These are phyloP conservation scores for Barypeithes pellucidus DNA, from an alignment of 2,888 invertebrate genomes.

Conservation along the genomic window DNA sequence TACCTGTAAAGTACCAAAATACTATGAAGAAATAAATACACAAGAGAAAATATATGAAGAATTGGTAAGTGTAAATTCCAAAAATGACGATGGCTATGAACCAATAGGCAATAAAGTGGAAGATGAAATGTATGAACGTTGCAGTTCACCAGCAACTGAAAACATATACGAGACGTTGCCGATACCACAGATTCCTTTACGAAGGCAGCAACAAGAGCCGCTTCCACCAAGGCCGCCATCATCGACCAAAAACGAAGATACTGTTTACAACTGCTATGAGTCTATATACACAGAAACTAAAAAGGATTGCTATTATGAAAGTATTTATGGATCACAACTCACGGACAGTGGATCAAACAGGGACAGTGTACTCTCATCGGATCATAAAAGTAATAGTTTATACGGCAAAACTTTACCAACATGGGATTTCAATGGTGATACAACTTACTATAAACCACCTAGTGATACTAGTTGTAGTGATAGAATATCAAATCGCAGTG, in stretches of 20 bases:
- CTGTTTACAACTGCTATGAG: conserved; percentile 76
- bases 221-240: conserved; percentile 69
- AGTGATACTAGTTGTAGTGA: conserved; percentile 75
- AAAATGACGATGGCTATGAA: conserved; percentile 64
- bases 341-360: conserved; percentile 61
- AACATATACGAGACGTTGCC: conserved; percentile 74
- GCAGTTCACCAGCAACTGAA: conserved; percentile 71
- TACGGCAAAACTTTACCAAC: conserved; percentile 69
- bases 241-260: conserved; percentile 72
- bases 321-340: conserved; percentile 61
- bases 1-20: conserved; percentile 54
- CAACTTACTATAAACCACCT: conserved; percentile 71
- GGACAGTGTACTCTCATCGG: conserved; percentile 74
- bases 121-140: conserved; percentile 70
- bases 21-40: conserved; percentile 60
- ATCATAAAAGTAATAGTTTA: conserved; percentile 77
- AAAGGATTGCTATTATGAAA: conserved; percentile 60
- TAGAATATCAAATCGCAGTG: conserved; percentile 72
- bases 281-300: conserved; percentile 68
- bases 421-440: conserved; percentile 55
- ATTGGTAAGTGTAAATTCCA: conserved; percentile 60
- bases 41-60: conserved; percentile 48
- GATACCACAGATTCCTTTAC: conserved; percentile 59
- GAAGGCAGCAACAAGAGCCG: conserved; percentile 72
- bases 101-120: conserved; percentile 43